These are phyloP conservation scores for Hylia prasina DNA, from an alignment of 2,113 vertebrate genomes.

Conservation along the genomic window DNA sequence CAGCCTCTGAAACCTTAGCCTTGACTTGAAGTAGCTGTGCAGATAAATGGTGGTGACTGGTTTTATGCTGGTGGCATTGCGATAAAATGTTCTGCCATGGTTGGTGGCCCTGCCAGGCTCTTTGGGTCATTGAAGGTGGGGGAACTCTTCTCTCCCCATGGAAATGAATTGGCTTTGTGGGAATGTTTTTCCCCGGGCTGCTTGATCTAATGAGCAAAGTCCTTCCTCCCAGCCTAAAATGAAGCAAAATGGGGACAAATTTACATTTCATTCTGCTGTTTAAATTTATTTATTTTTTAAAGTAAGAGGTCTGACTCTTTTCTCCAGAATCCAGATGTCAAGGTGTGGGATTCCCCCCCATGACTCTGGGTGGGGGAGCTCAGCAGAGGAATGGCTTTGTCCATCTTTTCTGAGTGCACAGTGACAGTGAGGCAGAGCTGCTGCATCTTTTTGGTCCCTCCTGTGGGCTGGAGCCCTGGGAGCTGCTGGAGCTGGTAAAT, in stretches of 20 bases:
- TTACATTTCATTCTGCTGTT: neutral
- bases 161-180: neutral
- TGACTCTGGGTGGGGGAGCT: neutral
- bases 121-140: neutral
- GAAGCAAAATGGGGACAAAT: neutral
- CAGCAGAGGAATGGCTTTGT: neutral
- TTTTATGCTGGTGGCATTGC: neutral
- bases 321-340: neutral
- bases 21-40: neutral
- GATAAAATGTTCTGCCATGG: neutral
- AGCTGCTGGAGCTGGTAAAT: neutral
- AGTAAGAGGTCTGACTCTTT: neutral
- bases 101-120: neutral
- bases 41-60: neutral
- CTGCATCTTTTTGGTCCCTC: neutral
- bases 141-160: neutral
- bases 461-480: neutral
- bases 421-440: neutral
- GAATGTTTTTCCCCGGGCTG: neutral
- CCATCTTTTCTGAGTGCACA: neutral
- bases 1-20: neutral
- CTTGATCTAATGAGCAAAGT: neutral
- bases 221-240: neutral
- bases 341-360: neutral
- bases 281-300: neutral